Percentiles rank a stretch among this genome's conserved stretches.
Conservation (phyloP, 2,113 vertebrate genomes). For the Tragelaphus buxtoni region DNA sequence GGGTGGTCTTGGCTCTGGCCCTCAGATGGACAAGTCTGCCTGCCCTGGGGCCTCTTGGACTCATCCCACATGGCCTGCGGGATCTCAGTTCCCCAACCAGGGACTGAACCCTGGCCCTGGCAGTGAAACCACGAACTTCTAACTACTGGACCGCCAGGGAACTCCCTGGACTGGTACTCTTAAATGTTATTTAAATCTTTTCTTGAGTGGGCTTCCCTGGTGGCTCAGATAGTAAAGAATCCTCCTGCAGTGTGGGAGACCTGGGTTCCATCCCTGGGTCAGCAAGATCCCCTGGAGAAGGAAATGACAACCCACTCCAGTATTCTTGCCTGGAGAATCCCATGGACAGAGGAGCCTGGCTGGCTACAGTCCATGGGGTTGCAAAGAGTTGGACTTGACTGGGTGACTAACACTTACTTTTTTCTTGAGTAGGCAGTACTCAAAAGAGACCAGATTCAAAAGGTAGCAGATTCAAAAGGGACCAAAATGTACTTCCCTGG, state of each 20-base stretch:
- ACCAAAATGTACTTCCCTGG: neutral
- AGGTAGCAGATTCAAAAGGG: neutral
- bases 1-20: neutral
- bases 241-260: neutral
- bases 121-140: neutral
- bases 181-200: neutral
- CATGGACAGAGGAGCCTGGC: neutral
- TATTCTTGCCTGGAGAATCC: neutral
- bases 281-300: neutral
- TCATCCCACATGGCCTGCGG: neutral
- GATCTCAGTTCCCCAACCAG: neutral
- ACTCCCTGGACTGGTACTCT: neutral
- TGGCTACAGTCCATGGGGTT: neutral
- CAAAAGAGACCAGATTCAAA: neutral
- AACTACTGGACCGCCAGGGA: neutral
- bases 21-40: neutral
- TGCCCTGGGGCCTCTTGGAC: neutral
- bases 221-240: neutral
- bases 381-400: neutral
- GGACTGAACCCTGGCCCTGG: neutral
- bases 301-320: neutral
- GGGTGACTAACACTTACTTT: neutral
- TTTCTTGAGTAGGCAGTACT: neutral
- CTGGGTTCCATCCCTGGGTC: neutral
- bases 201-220: neutral